Conservation (phyloP, 2,797 vertebrate species). For the Sebastes alutus region DNA sequence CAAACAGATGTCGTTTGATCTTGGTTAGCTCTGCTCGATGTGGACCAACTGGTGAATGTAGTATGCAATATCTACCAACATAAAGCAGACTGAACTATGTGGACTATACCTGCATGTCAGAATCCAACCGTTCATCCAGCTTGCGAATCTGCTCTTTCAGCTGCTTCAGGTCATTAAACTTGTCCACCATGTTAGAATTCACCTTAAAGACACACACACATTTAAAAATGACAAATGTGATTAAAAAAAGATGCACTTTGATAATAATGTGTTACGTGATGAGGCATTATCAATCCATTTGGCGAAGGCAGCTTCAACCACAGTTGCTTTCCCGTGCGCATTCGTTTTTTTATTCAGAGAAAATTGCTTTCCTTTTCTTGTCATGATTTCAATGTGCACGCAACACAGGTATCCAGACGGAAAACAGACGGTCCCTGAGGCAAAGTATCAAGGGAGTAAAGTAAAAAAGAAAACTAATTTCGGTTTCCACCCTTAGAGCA, state of each 20-base stretch:
- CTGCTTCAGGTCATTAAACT: slow-evolving; percentile 81
- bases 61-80: neutral
- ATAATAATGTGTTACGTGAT: neutral
- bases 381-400: no score
- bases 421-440: no score
- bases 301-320: no score
- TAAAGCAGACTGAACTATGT: neutral
- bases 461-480: no score
- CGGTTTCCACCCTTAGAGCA: no score
- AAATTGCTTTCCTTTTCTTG: no score
- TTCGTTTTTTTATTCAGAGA: no score
- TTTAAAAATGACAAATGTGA: neutral
- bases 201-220: slow-evolving; percentile 60
- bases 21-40: neutral
- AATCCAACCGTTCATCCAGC: slow-evolving; percentile 78
- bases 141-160: slow-evolving; percentile 82
- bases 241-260: neutral
- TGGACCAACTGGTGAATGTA: neutral
- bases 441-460: no score
- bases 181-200: slow-evolving; percentile 79
- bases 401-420: no score
- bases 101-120: slow-evolving; percentile 74
- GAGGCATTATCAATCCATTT: no score
- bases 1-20: neutral
- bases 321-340: no score